Evolutionary conservation across 2,797 vertebrate genomes (phyloP).

Genomic region (Glossophaga mutica): DNA sequence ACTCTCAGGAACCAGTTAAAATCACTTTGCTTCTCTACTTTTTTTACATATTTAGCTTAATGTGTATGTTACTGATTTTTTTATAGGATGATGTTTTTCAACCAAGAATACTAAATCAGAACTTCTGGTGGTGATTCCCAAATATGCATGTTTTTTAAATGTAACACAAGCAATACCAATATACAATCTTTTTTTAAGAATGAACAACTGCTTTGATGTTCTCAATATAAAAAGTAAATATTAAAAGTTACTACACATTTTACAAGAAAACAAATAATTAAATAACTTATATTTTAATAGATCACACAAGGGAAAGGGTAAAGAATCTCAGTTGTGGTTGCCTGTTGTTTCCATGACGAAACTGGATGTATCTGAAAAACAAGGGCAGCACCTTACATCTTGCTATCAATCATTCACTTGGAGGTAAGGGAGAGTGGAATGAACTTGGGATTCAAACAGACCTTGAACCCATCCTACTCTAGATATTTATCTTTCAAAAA

Average conservation of each 20-base stretch:
- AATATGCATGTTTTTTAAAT: background rate
- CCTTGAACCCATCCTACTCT: background rate
- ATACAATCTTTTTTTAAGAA: background rate
- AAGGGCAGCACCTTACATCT: background rate
- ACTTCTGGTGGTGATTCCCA: background rate
- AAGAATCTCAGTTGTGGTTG: background rate
- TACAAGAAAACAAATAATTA: background rate
- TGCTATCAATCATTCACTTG: background rate
- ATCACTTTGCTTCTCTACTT: background rate
- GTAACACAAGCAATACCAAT: background rate
- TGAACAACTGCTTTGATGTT: background rate
- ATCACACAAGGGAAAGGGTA: background rate
- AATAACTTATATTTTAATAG: background rate
- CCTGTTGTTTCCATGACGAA: background rate
- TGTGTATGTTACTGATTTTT: background rate
- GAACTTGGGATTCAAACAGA: background rate
- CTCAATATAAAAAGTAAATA: background rate
- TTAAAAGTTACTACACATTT: background rate
- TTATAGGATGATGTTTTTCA: background rate
- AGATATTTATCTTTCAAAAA: background rate
- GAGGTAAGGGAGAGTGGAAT: background rate
- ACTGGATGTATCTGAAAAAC: background rate
- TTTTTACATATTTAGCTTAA: background rate
- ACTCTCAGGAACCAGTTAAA: background rate
- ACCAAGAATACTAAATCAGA: background rate